phyloP scores from a whole-genome alignment of 1,140 invertebrate genomes.

The Dendroctonus valens region DNA sequence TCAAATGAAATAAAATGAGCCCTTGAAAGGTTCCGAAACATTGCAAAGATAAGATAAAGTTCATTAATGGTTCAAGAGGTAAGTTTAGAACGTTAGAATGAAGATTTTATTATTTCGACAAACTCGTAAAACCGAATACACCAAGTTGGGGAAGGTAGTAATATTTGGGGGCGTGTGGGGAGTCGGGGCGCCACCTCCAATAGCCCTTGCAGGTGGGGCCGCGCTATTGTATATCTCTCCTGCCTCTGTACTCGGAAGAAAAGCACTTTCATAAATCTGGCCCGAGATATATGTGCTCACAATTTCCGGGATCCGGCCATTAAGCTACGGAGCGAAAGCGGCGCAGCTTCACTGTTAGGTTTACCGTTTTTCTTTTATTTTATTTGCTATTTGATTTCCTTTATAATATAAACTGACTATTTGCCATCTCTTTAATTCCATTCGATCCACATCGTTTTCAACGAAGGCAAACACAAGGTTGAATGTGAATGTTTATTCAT shows the following conservation, averaged over 20 bases:
- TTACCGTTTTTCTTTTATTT: slow-evolving; percentile 45
- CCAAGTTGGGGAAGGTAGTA: too few relatives aligned
- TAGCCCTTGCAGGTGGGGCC: slow-evolving; percentile 36
- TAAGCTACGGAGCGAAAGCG: slow-evolving; percentile 57
- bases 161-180: slow-evolving; percentile 13
- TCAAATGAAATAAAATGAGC: too few relatives aligned
- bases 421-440: not conserved
- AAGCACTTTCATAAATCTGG: slow-evolving; percentile 83
- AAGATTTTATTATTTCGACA: too few relatives aligned
- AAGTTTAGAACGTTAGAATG: too few relatives aligned
- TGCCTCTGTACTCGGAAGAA: slow-evolving; percentile 48
- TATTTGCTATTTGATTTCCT: slow-evolving; percentile 49
- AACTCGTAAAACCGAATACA: too few relatives aligned
- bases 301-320: slow-evolving; percentile 84
- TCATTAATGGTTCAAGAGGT: too few relatives aligned
- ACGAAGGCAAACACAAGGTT: too few relatives aligned
- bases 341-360: slow-evolving; percentile 40
- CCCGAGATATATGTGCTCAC: slow-evolving; percentile 81
- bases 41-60: too few relatives aligned
- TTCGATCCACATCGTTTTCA: too few relatives aligned
- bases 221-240: slow-evolving; percentile 34
- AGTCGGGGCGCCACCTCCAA: slow-evolving; percentile 25
- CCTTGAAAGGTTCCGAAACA: too few relatives aligned
- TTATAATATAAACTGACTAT: slow-evolving; percentile 15
- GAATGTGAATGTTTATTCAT: too few relatives aligned